Conservation (phyloP, 1,140 invertebrate genomes). For the Gonatopus flavifemur region DNA sequence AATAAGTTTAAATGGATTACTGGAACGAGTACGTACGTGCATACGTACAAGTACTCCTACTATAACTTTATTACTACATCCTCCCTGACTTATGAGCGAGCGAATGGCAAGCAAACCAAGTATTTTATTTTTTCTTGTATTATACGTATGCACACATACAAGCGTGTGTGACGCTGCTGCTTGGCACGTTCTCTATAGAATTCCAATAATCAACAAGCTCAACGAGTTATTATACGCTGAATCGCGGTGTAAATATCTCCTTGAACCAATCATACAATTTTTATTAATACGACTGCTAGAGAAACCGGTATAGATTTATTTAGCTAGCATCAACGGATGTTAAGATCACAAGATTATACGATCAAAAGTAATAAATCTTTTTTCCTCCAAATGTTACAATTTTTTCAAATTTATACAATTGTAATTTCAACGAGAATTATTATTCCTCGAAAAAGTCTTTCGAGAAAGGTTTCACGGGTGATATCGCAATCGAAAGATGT, state of each 20-base stretch:
- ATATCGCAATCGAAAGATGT: constrained; percentile 9
- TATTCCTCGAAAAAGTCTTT: constrained; percentile 1
- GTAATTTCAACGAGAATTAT: constrained; percentile 4
- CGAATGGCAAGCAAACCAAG: constrained; percentile 26
- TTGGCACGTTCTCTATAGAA: no score
- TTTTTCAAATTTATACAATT: constrained; percentile 4
- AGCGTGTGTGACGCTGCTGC: no score
- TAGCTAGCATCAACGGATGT: constrained; percentile 36
- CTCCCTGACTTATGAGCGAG: background rate
- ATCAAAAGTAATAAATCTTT: background rate
- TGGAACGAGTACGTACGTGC: no score
- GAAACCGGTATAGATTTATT: constrained; percentile 52
- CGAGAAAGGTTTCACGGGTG: constrained; percentile 19
- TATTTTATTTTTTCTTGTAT: no score
- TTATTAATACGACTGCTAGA: constrained; percentile 50
- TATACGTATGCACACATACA: no score
- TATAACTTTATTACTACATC: no score
- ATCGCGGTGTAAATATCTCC: constrained; percentile 20
- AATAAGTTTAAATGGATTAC: no score
- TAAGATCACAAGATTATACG: constrained; percentile 16
- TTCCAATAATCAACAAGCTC: no score
- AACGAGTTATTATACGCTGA: background rate
- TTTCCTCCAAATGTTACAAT: constrained; percentile 8
- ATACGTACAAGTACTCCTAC: no score
- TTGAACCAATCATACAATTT: constrained; percentile 43